Base-by-base conservation (phyloP, 2,888 invertebrate genomes). In the Melolontha melolontha region DNA sequence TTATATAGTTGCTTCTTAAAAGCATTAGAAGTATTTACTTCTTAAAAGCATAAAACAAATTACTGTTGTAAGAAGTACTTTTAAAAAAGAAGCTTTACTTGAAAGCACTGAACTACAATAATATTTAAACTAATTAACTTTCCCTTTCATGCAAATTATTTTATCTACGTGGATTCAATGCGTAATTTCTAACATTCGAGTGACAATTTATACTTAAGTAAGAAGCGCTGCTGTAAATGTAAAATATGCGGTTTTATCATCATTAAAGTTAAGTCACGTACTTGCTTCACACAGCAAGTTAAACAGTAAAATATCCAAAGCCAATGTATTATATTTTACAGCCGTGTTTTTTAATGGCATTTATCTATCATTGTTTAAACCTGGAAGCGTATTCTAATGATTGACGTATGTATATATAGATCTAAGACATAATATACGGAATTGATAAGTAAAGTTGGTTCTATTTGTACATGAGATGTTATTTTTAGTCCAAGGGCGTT, bases 181-280 rank as follows among this genome's bases (percentile, higher is more conserved):
- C 12, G 44, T 34, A 44, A 44, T 49, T 22, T 16, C 16, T 22
- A 22, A 49, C 22, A 49, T 17, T 1, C 11, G 10, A 49, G 22
- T 11, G 8, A 6, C 22, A 49, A 49, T 49, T 8, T 8, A 49
- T 11, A 11, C 22, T 49, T 49, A 6, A 11, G 17, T 49, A 22
- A 47, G 47, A 14, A 16, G 14, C 14, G 47, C 10, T 8, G 44
- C 44, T 44, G 44, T 1, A 44, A 44, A 42, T 22, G n/a, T 55
- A 47, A 41, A 59, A 29, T 41, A 47, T 47, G 59, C 29, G 47
- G 34, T 12, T 34, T 34, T 34, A 34, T n/a, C n/a, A 49, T 47
- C 47, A 49, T 47, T 47, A 62, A 62, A n/a, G 29, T 47, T 62
- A 44, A 47, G 49, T 62, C 59, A 62, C 59, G 59, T 62, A 47